These are phyloP conservation scores for Notarius lentiginosus DNA, from an alignment of 2,113 vertebrate genomes.

Conservation along the genomic window DNA sequence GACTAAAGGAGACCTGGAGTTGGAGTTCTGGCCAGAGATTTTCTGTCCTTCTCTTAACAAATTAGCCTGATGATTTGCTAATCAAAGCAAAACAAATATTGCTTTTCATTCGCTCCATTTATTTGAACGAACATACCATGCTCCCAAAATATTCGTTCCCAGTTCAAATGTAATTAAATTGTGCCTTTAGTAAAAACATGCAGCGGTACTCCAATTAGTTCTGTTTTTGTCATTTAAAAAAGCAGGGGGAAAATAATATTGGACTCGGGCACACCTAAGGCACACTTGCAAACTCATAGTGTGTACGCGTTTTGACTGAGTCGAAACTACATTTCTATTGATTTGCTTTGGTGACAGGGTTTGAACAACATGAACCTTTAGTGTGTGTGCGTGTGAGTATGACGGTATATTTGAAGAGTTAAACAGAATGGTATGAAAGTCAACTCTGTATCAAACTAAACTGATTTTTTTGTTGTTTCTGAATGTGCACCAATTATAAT, in stretches of 20 bases:
- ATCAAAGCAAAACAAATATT: conserved; percentile 83
- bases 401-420: conserved; percentile 6
- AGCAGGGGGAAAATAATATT: conserved; percentile 55
- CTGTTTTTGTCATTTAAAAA: conserved; percentile 74
- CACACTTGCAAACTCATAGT: conserved; percentile 39
- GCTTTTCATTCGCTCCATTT: conserved; percentile 80
- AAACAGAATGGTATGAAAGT: conserved; percentile 25
- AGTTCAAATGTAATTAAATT: conserved; percentile 82
- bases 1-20: conserved; percentile 23
- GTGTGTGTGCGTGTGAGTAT: conserved; percentile 16
- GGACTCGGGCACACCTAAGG: conserved; percentile 69
- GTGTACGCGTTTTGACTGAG: conserved; percentile 49
- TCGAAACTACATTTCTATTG: conserved; percentile 45
- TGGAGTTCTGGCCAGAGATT: conserved; percentile 64
- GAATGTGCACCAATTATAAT: conserved; percentile 1
- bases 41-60: conserved; percentile 69
- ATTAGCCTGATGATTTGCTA: conserved; percentile 74
- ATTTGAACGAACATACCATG: conserved; percentile 77
- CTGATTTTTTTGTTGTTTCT: background rate
- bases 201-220: conserved; percentile 81
- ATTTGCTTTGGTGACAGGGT: conserved; percentile 21
- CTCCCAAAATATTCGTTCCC: conserved; percentile 80
- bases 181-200: conserved; percentile 82
- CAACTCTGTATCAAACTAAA: conserved; percentile 10
- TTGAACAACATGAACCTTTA: conserved; percentile 39